Evolutionary conservation across 2,888 invertebrate species (phyloP).

Genomic region (Orthosia gothica): DNA sequence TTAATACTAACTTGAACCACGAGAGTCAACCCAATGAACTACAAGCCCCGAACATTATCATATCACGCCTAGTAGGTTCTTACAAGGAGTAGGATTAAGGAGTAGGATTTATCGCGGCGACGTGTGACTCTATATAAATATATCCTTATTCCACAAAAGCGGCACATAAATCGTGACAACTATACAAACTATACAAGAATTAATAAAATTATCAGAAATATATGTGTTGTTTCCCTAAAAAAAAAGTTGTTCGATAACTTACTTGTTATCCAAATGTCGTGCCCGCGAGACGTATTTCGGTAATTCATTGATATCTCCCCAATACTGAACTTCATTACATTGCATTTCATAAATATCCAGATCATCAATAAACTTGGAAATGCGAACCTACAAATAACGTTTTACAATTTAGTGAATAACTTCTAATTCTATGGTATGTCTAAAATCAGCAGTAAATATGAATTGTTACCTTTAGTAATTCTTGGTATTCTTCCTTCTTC

Average conservation of each 20-base stretch:
- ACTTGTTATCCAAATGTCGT: slow-evolving; percentile 94
- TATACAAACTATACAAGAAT: too few relatives aligned
- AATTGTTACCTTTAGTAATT: slow-evolving; percentile 92
- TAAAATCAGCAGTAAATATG: too few relatives aligned
- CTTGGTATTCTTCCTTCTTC: slow-evolving; percentile 97
- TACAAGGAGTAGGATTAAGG: too few relatives aligned
- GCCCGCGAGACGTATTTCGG: slow-evolving; percentile 96
- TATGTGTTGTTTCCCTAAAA: too few relatives aligned
- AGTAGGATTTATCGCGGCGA: too few relatives aligned
- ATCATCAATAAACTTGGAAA: slow-evolving; percentile 96
- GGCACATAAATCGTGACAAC: too few relatives aligned
- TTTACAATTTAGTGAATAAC: not conserved
- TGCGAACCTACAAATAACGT: slow-evolving; percentile 87
- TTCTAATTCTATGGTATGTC: not conserved
- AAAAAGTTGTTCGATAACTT: slow-evolving; percentile 52
- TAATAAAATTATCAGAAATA: too few relatives aligned
- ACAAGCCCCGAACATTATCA: not conserved
- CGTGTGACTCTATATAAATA: too few relatives aligned
- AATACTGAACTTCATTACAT: slow-evolving; percentile 96
- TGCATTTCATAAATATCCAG: slow-evolving; percentile 95
- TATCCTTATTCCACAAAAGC: too few relatives aligned
- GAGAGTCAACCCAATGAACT: not conserved
- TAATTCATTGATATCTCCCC: slow-evolving; percentile 96
- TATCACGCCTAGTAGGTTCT: too few relatives aligned
- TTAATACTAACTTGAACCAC: not conserved